A percentile compares a stretch with the other conserved stretches of the same genome.
Evolutionary conservation across 2,888 invertebrate genomes (phyloP).

Genomic region (Coleophora deauratella): DNA sequence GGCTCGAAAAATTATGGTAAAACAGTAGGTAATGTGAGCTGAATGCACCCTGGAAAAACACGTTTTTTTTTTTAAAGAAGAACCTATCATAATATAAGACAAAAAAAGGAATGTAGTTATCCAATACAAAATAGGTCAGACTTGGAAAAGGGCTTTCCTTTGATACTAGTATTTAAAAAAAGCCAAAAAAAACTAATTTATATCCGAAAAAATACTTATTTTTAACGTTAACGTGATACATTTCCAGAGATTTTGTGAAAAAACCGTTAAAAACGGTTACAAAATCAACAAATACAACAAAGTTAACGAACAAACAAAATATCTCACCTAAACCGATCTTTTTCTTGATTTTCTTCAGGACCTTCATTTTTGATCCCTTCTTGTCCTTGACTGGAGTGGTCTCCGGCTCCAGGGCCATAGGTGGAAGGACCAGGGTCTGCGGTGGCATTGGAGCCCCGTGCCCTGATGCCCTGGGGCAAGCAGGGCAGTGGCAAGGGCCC

Average conservation of each 20-base stretch:
- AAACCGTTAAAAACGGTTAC: conserved; percentile 12
- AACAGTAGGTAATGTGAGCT: too few species aligned
- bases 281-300: not conserved
- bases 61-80: too few species aligned
- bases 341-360: conserved; percentile 90
- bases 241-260: conserved; percentile 29
- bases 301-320: not conserved
- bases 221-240: too few species aligned
- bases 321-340: conserved; percentile 90
- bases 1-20: too few species aligned
- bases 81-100: too few species aligned
- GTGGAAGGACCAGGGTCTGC: conserved; percentile 61
- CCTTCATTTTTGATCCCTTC: conserved; percentile 85
- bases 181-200: too few species aligned
- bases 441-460: conserved; percentile 54
- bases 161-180: too few species aligned
- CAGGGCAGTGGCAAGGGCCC: conserved; percentile 72
- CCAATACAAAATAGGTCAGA: too few species aligned
- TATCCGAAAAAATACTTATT: too few species aligned
- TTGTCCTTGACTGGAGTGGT: conserved; percentile 63
- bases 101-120: too few species aligned
- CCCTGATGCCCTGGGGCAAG: conserved; percentile 62
- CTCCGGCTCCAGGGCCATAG: conserved; percentile 62
- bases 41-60: too few species aligned
- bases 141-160: too few species aligned